Percentiles rank a stretch among this genome's conserved stretches.
Evolutionary conservation across 2,888 invertebrate genomes (phyloP).

Genomic region (Cataglyphis albicans): DNA sequence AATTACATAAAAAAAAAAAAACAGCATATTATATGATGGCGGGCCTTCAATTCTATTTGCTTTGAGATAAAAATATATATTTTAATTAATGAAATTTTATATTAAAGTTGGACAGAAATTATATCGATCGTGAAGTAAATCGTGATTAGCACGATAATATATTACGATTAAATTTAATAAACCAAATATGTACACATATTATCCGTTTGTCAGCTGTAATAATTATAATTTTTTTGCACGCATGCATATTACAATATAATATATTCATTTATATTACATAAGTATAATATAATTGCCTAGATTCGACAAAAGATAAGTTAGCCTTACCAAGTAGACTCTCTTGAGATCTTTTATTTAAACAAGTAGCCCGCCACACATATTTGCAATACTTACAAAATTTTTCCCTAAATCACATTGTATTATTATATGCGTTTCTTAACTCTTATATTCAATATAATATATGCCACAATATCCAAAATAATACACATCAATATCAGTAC

Average conservation of each 20-base stretch:
- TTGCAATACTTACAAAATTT: neutral
- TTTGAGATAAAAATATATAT: neutral
- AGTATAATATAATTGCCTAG: neutral
- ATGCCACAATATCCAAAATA: slow-evolving; percentile 89
- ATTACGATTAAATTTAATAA: neutral
- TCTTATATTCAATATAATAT: slow-evolving; percentile 89
- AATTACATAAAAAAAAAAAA: neutral
- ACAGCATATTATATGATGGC: neutral
- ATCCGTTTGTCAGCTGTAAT: neutral
- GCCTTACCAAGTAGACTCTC: neutral
- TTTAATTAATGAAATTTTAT: neutral
- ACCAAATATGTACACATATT: neutral
- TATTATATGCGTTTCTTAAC: slow-evolving; percentile 86
- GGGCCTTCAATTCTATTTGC: neutral
- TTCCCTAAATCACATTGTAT: neutral
- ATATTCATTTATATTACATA: neutral
- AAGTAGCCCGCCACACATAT: neutral
- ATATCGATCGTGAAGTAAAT: neutral
- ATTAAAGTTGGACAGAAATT: neutral
- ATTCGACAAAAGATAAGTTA: slow-evolving; percentile 23
- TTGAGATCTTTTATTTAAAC: slow-evolving; percentile 30
- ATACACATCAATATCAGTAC: slow-evolving; percentile 90
- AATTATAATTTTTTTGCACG: neutral
- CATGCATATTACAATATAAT: slow-evolving; percentile 16
- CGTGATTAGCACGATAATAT: slow-evolving; percentile 5